A percentile compares a stretch with the other conserved stretches of the same genome.
Conservation (phyloP, 2,888 invertebrate species). For the Sarcophaga carnaria region DNA sequence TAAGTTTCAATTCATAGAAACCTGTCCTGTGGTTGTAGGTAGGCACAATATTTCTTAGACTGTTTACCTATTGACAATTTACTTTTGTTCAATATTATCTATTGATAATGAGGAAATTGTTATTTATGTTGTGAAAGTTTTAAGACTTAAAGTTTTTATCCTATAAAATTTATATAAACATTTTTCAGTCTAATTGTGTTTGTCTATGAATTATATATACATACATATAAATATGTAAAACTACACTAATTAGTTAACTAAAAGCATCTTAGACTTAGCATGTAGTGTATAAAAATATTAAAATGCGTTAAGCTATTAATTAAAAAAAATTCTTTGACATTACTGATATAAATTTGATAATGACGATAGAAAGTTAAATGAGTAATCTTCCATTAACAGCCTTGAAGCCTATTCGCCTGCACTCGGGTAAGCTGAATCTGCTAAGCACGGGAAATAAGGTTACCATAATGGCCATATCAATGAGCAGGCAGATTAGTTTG, state of each 20-base stretch:
- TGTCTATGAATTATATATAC: conserved; percentile 35
- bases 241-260: conserved; percentile 25
- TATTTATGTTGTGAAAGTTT: conserved; percentile 54
- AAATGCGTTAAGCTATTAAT: no score
- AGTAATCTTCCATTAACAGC: no score
- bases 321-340: no score
- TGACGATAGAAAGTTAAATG: no score
- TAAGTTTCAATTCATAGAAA: conserved; percentile 38
- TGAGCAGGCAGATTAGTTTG: no score
- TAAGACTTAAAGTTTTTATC: conserved; percentile 32
- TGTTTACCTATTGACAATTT: conserved; percentile 64
- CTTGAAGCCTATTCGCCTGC: no score
- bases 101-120: conserved; percentile 61
- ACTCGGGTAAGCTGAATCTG: no score
- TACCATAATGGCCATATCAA: no score
- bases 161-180: neutral
- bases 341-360: no score
- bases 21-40: conserved; percentile 29
- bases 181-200: conserved; percentile 13
- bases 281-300: neutral
- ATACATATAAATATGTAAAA: conserved; percentile 7
- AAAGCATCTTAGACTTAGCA: no score
- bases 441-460: no score
- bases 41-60: conserved; percentile 36
- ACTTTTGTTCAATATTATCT: conserved; percentile 42